Base-by-base conservation (phyloP, 2,888 invertebrate species). In the Chrysodeixis includens region DNA sequence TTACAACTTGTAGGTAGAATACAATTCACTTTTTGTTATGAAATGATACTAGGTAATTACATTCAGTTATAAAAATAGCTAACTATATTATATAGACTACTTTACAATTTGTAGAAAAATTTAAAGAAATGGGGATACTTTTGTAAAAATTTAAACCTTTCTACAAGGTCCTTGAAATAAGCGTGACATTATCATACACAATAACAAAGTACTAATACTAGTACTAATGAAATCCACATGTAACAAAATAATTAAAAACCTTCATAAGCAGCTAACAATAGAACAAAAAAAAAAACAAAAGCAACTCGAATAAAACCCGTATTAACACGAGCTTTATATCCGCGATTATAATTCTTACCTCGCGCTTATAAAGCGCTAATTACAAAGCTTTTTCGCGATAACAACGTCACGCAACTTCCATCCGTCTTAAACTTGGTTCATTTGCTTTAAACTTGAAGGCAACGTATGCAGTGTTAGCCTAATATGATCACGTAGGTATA, bases 401-500 rank as follows among this genome's bases (percentile, higher is more conserved):
- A 69, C 26, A 35, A 49, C 44, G 55, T 46, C 64, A 78, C 68
- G 60, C 65, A 66, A 55, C n/a, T 56, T 60, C 22, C 58, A 81
- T 74, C 30, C 56, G 20, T 78, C 68, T 65, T 4, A 53, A 78
- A 72, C 70, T 70, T 62, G 16, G 52, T 73, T 68, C 62, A 68
- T 68, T 81, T 74, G 57, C 54, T 66, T 59, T 12, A 20, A 46
- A 63, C 57, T 59, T 74, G 58, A 63, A 40, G 46, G 57, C 63
- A 51, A 44, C 72, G 56, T 68, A 64, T 75, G 57, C 54, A 49
- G 51, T 62, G 59, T 74, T 59, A 67, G 56, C 30, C 56, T 75
- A 79, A 74, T 71, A 71, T 79, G 76, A 81, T 82, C 82, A 79
- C 82, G 74, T 81, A 54, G 56, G 26, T 66, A 64, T 59, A 52